Percentiles rank a stretch among this genome's conserved stretches.
phyloP scores from a whole-genome alignment of 2,113 vertebrate genomes.

The Etheostoma spectabile region DNA sequence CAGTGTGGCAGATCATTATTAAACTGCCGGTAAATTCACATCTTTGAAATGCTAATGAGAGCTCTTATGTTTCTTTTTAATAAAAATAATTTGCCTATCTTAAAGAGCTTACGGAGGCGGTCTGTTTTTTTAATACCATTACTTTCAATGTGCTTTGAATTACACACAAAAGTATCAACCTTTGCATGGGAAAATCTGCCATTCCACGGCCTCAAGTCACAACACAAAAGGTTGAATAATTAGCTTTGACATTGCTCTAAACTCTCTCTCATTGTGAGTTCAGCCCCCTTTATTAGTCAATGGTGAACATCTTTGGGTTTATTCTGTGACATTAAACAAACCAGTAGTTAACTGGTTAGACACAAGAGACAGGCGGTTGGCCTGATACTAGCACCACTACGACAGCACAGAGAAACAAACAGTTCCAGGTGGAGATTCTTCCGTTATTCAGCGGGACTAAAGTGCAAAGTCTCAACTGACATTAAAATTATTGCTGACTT shows the following conservation, averaged over 20 bases:
- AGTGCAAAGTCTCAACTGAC: slow-evolving; percentile 24
- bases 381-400: slow-evolving; percentile 14
- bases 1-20: slow-evolving; percentile 12
- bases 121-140: not conserved
- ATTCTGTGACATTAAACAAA: slow-evolving; percentile 19
- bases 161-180: not conserved
- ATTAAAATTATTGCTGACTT: not conserved
- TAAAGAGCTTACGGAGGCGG: not conserved
- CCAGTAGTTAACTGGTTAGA: slow-evolving; percentile 33
- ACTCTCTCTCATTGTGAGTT: not conserved
- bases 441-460: slow-evolving; percentile 57
- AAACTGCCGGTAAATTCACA: slow-evolving; percentile 3
- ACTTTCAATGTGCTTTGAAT: slow-evolving; percentile 20
- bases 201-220: slow-evolving; percentile 3
- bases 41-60: slow-evolving; percentile 41
- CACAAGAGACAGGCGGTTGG: not conserved
- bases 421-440: slow-evolving; percentile 37
- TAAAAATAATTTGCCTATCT: not conserved
- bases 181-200: not conserved
- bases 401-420: slow-evolving; percentile 39
- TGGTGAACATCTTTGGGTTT: not conserved
- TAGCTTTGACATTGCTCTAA: not conserved
- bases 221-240: slow-evolving; percentile 1
- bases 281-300: slow-evolving; percentile 1
- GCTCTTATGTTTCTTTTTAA: slow-evolving; percentile 13